phyloP scores from a whole-genome alignment of 2,797 vertebrate species.

The Enteromius viviparus region DNA sequence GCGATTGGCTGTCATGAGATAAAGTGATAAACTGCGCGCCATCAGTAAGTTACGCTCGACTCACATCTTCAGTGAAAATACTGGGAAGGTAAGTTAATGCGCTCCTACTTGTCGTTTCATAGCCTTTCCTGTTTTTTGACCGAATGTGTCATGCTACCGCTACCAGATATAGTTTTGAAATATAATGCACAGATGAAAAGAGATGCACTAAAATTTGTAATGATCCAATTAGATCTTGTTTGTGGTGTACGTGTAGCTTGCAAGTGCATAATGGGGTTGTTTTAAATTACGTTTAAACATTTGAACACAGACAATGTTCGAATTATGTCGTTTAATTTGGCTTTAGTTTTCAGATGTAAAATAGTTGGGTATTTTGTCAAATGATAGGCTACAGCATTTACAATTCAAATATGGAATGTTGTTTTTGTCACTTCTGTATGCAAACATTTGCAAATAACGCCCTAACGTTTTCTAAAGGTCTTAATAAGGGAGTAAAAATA shows the following conservation, averaged over 20 bases:
- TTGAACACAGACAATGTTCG: background rate
- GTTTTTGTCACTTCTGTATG: slow-evolving; percentile 41
- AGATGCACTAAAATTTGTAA: background rate
- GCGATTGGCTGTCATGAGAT: background rate
- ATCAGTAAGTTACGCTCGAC: background rate
- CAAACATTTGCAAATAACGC: slow-evolving; percentile 38
- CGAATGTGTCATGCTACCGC: background rate
- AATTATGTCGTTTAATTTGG: background rate
- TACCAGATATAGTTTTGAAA: background rate
- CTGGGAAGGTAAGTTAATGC: background rate
- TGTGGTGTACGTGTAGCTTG: background rate
- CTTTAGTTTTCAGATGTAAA: slow-evolving; percentile 13
- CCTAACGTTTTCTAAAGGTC: background rate
- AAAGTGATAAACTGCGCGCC: background rate
- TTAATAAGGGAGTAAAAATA: background rate
- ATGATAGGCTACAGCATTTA: slow-evolving; percentile 39
- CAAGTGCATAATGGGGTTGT: background rate
- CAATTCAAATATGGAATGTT: slow-evolving; percentile 57
- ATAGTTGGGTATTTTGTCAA: background rate
- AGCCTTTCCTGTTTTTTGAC: background rate
- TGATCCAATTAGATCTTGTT: background rate
- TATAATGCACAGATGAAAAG: background rate
- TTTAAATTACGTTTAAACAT: background rate
- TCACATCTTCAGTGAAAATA: background rate
- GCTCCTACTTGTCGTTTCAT: background rate